Evolutionary conservation across 2,113 vertebrate genomes (phyloP).

Genomic region (Ceyx cyanopectus): DNA sequence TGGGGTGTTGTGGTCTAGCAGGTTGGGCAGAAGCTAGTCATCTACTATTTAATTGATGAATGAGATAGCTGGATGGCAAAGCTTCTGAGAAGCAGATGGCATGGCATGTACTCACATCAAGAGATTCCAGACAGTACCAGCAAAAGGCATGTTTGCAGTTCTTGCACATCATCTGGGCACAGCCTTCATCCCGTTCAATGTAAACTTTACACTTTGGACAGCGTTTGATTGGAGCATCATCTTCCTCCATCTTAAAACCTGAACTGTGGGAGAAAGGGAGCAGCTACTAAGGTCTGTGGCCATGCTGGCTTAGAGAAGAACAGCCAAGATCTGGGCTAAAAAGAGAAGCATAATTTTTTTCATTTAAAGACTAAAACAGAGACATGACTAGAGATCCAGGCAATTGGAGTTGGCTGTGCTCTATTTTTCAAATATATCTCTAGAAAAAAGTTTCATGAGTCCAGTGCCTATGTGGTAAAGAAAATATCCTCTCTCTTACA

Average conservation of each 20-base stretch:
- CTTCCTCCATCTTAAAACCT: slow-evolving; percentile 89
- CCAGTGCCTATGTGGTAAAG: background rate
- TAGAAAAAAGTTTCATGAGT: background rate
- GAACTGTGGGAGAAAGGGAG: slow-evolving; percentile 76
- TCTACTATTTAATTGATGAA: background rate
- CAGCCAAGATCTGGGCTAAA: background rate
- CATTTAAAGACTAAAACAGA: background rate
- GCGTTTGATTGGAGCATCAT: slow-evolving; percentile 94
- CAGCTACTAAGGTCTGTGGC: background rate
- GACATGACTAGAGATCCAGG: background rate
- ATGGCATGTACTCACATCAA: slow-evolving; percentile 88
- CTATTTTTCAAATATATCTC: background rate
- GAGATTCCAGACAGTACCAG: slow-evolving; percentile 98
- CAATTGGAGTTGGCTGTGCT: background rate
- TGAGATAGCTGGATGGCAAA: background rate
- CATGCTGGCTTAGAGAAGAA: background rate
- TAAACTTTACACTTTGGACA: slow-evolving; percentile 99
- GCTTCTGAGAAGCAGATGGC: background rate
- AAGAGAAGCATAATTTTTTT: background rate
- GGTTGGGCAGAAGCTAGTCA: background rate
- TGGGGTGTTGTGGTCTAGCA: background rate
- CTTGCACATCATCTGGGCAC: slow-evolving; percentile 99
- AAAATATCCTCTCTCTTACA: too few relatives aligned
- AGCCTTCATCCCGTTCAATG: slow-evolving; percentile 97
- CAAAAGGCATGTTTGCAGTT: slow-evolving; percentile 99